Percentiles rank a stretch among this genome's conserved stretches.
Evolutionary conservation across 2,797 vertebrate genomes (phyloP).

Genomic region (Apogon hyalosoma): DNA sequence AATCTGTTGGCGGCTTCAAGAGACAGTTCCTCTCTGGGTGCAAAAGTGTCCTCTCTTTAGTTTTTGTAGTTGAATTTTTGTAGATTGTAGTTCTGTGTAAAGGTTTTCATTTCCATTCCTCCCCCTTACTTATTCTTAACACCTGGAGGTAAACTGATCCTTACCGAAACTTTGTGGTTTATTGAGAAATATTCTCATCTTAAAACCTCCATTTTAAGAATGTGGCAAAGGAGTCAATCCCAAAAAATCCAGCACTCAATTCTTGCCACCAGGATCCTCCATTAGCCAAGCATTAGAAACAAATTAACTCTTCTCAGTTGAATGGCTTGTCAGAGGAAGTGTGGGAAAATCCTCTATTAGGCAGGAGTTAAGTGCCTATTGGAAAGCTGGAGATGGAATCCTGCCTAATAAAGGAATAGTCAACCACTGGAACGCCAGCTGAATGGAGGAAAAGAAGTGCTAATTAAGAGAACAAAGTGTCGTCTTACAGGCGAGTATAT

Average conservation of each 20-base stretch:
- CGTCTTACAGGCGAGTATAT: slow-evolving; percentile 77
- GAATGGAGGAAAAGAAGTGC: slow-evolving; percentile 81
- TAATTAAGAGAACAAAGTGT: slow-evolving; percentile 86
- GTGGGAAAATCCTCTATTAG: slow-evolving; percentile 87
- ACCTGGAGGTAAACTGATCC: slow-evolving; percentile 53
- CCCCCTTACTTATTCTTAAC: slow-evolving; percentile 18
- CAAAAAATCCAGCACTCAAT: slow-evolving; percentile 73
- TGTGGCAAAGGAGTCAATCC: slow-evolving; percentile 69
- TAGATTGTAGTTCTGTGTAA: slow-evolving; percentile 44
- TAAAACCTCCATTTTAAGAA: slow-evolving; percentile 67
- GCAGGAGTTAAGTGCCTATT: slow-evolving; percentile 84
- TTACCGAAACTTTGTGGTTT: slow-evolving; percentile 33
- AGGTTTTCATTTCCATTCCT: slow-evolving; percentile 53
- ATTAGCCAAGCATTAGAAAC: slow-evolving; percentile 86
- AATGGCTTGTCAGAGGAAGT: slow-evolving; percentile 84
- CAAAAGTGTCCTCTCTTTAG: slow-evolving; percentile 45
- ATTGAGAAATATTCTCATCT: slow-evolving; percentile 45
- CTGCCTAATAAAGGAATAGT: slow-evolving; percentile 85
- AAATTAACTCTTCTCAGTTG: slow-evolving; percentile 86
- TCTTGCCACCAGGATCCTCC: slow-evolving; percentile 79
- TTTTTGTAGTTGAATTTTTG: slow-evolving; percentile 40
- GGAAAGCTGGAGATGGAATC: slow-evolving; percentile 83
- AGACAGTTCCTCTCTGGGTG: slow-evolving; percentile 35
- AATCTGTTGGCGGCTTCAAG: slow-evolving; percentile 50
- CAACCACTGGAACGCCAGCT: slow-evolving; percentile 82